Evolutionary conservation across 23 tunicate species (phyloP), one percentile per base, ranked within the genome.

Genomic region (Ascidia mentula): DNA sequence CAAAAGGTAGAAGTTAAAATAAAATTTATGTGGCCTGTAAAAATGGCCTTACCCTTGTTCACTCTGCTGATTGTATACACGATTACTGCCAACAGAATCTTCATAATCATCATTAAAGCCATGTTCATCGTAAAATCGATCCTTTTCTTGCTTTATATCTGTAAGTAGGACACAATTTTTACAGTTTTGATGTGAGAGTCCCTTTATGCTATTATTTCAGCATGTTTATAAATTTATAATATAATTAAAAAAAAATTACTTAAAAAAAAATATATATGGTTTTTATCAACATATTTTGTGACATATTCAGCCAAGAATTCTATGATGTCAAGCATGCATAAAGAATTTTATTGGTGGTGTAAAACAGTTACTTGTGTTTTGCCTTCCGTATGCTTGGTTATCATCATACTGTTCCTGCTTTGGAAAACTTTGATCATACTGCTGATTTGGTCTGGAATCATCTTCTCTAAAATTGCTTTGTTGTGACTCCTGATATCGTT

Each of bases 341-440:
- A n/a, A n/a, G n/a, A n/a, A n/a, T n/a, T n/a, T n/a, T n/a, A n/a
- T n/a, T n/a, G n/a, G n/a, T n/a, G n/a, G n/a, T n/a, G n/a, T n/a
- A n/a, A n/a, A n/a, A n/a, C n/a, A n/a, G n/a, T n/a, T n/a, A n/a
- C n/a, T n/a, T n/a, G n/a, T n/a, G n/a, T n/a, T n/a, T n/a, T 26
- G 65, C 65, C 65, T 20, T 3, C 13, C 65, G 13, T 53, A 53
- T 9, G 7, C 28, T 3, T 53, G 28, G 24, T 42, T 42, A 42
- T 53, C 65, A 53, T 53, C 65, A 53, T 5, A 53, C 24, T 53
- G 65, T 53, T 53, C 65, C 65, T 53, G 65, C 24, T 53, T 53
- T 53, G 65, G 65, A 9, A 20, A 53, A 1, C 13, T 3, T 53
- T 53, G 65, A 5, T 9, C 24, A 9, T 53, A 20, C 24, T 53